Conservation (phyloP, 2,888 invertebrate species). For the Pecten maximus region DNA sequence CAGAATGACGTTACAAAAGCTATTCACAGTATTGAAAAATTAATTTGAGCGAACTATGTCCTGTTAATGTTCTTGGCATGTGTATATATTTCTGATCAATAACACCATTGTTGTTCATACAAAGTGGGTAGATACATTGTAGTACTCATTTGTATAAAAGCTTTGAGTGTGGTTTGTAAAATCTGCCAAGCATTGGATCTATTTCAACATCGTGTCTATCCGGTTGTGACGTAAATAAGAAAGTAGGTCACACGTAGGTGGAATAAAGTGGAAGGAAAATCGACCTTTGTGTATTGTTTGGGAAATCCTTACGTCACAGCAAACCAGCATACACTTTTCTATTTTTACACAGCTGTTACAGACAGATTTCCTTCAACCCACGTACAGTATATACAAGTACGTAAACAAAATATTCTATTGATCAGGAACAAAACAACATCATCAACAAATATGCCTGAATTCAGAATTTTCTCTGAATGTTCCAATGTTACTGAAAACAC, state of each 20-base stretch:
- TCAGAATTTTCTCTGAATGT: too few relatives aligned
- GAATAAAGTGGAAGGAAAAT: neutral
- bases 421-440: too few relatives aligned
- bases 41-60: neutral
- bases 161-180: neutral
- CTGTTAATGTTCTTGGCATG: neutral
- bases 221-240: neutral
- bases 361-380: neutral
- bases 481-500: too few relatives aligned
- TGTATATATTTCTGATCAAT: slow-evolving; percentile 20
- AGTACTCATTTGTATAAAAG: neutral
- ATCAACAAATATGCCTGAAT: too few relatives aligned
- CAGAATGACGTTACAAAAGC: neutral
- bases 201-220: neutral
- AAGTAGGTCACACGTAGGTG: slow-evolving; percentile 8
- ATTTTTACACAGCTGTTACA: neutral
- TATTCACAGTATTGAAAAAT: neutral
- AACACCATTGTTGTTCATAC: neutral
- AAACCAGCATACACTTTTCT: neutral
- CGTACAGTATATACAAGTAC: neutral
- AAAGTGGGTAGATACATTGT: neutral
- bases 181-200: neutral
- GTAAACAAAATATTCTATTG: too few relatives aligned
- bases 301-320: neutral
- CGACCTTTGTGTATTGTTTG: neutral